Base-by-base conservation (phyloP, 2,113 vertebrate species). In the Orientallactaga bullata region DNA sequence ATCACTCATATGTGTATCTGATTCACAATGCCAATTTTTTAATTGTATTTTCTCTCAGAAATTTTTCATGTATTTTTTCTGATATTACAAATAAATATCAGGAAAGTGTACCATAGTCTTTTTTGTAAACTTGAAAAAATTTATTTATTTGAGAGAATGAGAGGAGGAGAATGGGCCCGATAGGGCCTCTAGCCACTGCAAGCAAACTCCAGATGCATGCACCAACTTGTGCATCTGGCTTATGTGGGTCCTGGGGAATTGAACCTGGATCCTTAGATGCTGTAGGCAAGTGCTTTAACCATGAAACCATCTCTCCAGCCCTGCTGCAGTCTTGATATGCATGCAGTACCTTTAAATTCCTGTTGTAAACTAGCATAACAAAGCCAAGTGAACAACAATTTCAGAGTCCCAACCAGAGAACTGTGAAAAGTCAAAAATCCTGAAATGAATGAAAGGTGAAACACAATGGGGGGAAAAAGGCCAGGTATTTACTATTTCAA, bases 271-370 rank as follows among this genome's bases (percentile, higher is more conserved):
- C 42, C 42, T 47, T 47, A 47, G 42, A 8, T 5, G 42, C 42
- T 47, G 42, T 8, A 47, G 42, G 42, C 42, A 47, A 47, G 42
- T 47, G 42, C 42, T 8, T 47, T 47, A 8, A 47, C 42, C 42
- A 47, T 47, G 42, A 47, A 6, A 47, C 42, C 42, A 47, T 47
- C 42, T 47, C 42, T 47, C 42, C 42, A 47, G 8, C 42, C 42
- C 42, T 47, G 42, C 42, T 85, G 39, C 16, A 72, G 39, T 90
- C 26, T 82, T 96, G 60, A 68, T 55, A 80, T 18, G 5, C 51
- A 77, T 76, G 15, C 23, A 39, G 16, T n/a, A 71, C 42, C 87
- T 93, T 92, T 94, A 32, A 87, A 85, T 71, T 95, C 93, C 47
- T 74, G 28, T n/a, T 80, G 35, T 77, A 51, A 94, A 85, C 17